Evolutionary conservation across 1,140 invertebrate species (phyloP), one percentile per base, ranked within the genome.

Genomic region (Drosophila varians): DNA sequence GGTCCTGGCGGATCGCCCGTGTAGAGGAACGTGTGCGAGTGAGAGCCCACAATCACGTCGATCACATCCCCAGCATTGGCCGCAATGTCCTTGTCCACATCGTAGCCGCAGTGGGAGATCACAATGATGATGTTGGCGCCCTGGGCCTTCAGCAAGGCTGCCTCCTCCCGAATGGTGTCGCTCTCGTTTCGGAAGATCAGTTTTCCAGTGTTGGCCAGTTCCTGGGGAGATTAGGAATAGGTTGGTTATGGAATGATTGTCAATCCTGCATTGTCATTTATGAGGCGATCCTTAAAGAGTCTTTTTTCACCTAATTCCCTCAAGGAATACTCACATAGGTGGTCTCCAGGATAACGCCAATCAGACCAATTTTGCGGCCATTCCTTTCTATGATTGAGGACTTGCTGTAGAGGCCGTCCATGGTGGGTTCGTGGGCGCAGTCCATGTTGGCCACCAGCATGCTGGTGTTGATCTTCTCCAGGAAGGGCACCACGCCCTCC

Each of bases 41-140:
- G 97, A n/a, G 95, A 96, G 9, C 97, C 97, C 18, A 98, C 95
- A 61, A 98, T 96, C 1, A 96, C 93, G 58, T 96, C 94, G 28
- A 98, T 94, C 38, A 95, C 92, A 23, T 93, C 91, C 25, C 93
- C 94, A 28, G 93, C 92, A 23, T 93, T 91, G 11, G 74, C 72
- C 0, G 96, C 97, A 55, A 98, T 95, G 53, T 92, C 79, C 77
- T 94, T 91, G 82, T 97, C 96, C 16, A 95, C 93, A 8, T 93
- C 92, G 38, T 94, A 92, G 1, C 96, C 96, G 53, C 95, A 95
- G 77, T 97, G 96, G 4, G 96, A 96, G 34, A 97, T 90, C 1
- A 95, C 96, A 40, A 97, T 94, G 31, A 97, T 94, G 51, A 96
- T 96, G 52, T 95, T 93, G 4, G 96, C 92, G 7, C 93, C 95